A percentile compares a stretch with the other conserved stretches of the same genome.
Conservation (phyloP, 1,140 invertebrate species). For the Dendroctonus valens region DNA sequence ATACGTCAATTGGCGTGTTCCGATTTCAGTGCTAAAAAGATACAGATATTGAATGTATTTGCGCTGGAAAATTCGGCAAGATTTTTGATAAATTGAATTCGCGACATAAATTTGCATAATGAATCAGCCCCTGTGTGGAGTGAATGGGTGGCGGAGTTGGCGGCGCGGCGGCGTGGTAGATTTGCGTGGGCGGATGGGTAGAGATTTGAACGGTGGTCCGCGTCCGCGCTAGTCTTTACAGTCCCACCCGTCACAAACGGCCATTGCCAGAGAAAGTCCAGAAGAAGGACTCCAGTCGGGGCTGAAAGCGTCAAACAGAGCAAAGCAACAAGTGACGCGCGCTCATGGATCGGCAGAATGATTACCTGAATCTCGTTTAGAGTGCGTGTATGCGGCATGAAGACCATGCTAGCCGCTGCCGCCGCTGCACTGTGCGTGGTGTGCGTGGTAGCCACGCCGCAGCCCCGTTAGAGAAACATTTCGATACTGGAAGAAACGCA, state of each 20-base stretch:
- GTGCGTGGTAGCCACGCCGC: conserved; percentile 48
- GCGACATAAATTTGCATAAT: conserved; percentile 34
- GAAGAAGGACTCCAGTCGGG: conserved; percentile 8
- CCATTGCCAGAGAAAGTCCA: conserved; percentile 1
- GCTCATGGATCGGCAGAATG: conserved; percentile 42
- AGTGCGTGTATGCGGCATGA: conserved; percentile 46
- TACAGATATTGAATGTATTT: no score
- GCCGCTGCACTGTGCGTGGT: conserved; percentile 46
- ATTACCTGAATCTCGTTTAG: conserved; percentile 42
- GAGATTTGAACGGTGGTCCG: conserved; percentile 42
- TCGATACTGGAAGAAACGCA: conserved; percentile 44
- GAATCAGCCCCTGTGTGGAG: conserved; percentile 24
- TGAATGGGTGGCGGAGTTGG: conserved; percentile 38
- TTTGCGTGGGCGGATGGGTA: conserved; percentile 37
- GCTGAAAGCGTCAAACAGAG: conserved; percentile 9
- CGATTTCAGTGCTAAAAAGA: no score
- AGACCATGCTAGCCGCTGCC: conserved; percentile 45
- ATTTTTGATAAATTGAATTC: conserved; percentile 25
- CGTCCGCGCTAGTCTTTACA: conserved; percentile 45
- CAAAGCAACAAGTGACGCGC: conserved; percentile 44
- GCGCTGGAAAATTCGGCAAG: background rate
- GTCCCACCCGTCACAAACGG: conserved; percentile 37
- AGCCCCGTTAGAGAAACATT: conserved; percentile 41
- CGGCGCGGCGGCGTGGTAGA: conserved; percentile 34
- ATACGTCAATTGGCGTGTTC: no score